Base-by-base conservation (phyloP, 1,140 invertebrate species). In the Linepithema humile region DNA sequence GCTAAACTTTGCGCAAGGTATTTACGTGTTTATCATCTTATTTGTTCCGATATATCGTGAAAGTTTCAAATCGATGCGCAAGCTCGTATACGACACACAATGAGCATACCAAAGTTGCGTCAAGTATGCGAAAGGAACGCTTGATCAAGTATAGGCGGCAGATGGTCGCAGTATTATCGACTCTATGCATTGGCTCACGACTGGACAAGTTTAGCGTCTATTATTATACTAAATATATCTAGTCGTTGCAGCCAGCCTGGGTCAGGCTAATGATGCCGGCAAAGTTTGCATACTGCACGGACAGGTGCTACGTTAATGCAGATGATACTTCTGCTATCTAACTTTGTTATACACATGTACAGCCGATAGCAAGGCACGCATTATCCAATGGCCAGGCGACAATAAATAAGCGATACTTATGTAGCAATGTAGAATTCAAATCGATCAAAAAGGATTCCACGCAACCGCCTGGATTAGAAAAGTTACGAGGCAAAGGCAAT, bases 81-180 rank as follows among this genome's bases (percentile, higher is more conserved):
- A 35, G 69, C 84, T 83, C 77, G 69, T 83, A 85, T 74, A 83
- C 84, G 85, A 85, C 70, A 3, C 7, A 84, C 55, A 60, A 86
- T 83, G 50, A 77, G 48, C 60, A 55, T 35, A 53, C 55, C 82
- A 50, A 86, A 86, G 88, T 88, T 88, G 88, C 67, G 53, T 26
- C 29, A 64, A 84, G 82, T 75, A 80, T 83, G 69, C 73, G 74
- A 89, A 86, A 78, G 88, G 85, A 89, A 89, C 87, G 86, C 82
- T 45, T 60, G 80, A 87, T 85, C 87, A 92, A 88, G 87, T 85
- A n/a, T n/a, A 91, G 90, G 90, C 89, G 80, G 92, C 92, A 93
- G 90, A 92, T 93, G 92, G 90, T 87, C 90, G 86, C 84, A 85
- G 90, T 90, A 90, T 93, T 94, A 94, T 93, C 93, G 92, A 92